Percentiles rank a stretch among this genome's conserved stretches.
Evolutionary conservation across 1,140 invertebrate species (phyloP).

Genomic region (Nebria ingens): DNA sequence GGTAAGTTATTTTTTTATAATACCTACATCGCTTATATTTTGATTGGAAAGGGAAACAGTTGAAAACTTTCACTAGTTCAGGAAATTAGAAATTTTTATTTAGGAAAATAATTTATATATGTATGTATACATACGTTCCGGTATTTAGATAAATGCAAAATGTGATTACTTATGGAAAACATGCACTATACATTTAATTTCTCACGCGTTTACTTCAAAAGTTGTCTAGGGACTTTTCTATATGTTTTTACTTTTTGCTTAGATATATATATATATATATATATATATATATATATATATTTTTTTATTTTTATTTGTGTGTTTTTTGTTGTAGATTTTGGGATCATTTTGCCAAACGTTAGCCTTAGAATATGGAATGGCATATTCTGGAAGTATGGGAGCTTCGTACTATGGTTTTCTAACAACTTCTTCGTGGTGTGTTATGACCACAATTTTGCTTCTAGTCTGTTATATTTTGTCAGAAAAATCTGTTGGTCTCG

Average conservation of each 20-base stretch:
- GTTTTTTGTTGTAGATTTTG: conserved; percentile 44
- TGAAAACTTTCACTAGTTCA: not conserved
- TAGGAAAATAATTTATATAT: conserved; percentile 9
- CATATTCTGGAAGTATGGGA: conserved; percentile 53
- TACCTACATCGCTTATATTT: not conserved
- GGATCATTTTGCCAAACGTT: conserved; percentile 65
- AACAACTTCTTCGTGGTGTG: conserved; percentile 61
- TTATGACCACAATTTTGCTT: conserved; percentile 58
- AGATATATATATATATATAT: too few relatives aligned
- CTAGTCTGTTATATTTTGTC: conserved; percentile 66
- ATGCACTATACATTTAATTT: not conserved
- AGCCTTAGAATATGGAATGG: conserved; percentile 59
- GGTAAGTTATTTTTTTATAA: conserved; percentile 39
- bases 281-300: conserved; percentile 7
- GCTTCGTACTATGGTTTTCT: conserved; percentile 64
- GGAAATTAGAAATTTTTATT: not conserved
- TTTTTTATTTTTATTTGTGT: conserved; percentile 14
- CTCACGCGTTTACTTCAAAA: too few relatives aligned
- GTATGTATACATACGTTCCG: not conserved
- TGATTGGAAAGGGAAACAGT: too few relatives aligned
- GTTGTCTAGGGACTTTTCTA: not conserved
- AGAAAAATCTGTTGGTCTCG: conserved; percentile 56
- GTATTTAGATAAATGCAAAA: not conserved
- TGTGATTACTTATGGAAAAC: not conserved
- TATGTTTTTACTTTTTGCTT: not conserved